Conservation (phyloP, 2,797 vertebrate genomes). For the Neosilurus mollespiculum region DNA sequence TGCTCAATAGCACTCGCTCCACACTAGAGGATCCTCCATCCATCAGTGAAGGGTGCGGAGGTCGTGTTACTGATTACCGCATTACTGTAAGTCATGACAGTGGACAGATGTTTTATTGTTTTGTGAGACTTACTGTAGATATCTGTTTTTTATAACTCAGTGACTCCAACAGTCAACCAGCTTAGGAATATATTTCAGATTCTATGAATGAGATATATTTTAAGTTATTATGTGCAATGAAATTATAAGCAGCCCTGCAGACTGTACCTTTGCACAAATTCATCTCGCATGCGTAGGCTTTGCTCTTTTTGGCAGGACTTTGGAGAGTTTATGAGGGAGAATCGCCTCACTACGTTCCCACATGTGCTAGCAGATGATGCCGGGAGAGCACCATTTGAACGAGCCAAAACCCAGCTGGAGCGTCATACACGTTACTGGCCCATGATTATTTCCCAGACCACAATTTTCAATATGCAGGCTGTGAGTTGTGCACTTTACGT, state of each 20-base stretch:
- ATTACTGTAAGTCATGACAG: constrained; percentile 82
- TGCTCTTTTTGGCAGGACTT: constrained; percentile 82
- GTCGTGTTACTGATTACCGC: constrained; percentile 95
- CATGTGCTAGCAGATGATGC: constrained; percentile 80
- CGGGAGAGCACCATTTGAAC: constrained; percentile 84
- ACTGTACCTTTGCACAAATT: background rate
- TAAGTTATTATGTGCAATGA: background rate
- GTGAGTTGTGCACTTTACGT: constrained; percentile 70
- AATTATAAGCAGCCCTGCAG: background rate
- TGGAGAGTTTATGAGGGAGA: constrained; percentile 99
- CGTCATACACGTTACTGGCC: constrained; percentile 98
- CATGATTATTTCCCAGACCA: constrained; percentile 99
- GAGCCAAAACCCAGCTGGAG: constrained; percentile 93
- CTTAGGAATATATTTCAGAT: background rate
- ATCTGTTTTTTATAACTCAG: background rate
- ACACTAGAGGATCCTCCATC: constrained; percentile 97
- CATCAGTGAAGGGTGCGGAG: constrained; percentile 97
- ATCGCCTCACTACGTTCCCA: constrained; percentile 91
- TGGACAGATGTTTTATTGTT: background rate
- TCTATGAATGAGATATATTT: background rate
- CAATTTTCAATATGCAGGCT: constrained; percentile 99
- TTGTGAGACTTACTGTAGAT: background rate
- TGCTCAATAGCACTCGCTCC: constrained; percentile 95
- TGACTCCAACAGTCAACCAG: background rate
- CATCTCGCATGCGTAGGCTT: background rate